Base-by-base conservation (phyloP, 1,140 invertebrate species). In the Diachasmimorpha longicaudata region DNA sequence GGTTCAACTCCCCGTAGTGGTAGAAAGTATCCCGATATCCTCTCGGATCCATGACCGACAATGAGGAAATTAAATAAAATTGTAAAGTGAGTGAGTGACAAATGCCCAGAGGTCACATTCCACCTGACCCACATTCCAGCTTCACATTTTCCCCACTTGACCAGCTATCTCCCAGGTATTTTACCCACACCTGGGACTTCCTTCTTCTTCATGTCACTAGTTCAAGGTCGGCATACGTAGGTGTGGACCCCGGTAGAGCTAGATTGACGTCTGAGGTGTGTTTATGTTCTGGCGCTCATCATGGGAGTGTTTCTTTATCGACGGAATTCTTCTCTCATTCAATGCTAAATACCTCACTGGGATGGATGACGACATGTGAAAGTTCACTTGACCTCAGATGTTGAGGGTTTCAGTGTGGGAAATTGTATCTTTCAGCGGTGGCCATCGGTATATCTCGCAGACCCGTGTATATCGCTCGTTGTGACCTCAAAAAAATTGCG, bases 1-100 rank as follows among this genome's bases (percentile, higher is more conserved):
- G 69, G 78, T 52, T 70, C 74, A 66, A 78, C 79, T 81, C 79
- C 66, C 74, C 67, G 73, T 78, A 25, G 16, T 58, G 37, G 11
- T 68, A 74, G 63, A 74, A 74, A 74, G 58, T 68, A 58, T 21
- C 21, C 21, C 37, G 46, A 74, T 74, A 46, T 39, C 52, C 52
- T 58, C 52, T 31, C 31, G 31, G 31, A 31, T 31, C n/a, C 21
- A 21, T 19, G 31, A 31, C 52, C 52, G n/a, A 16, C 6, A 21
- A 58, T 58, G 52, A 19, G n/a, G 19, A 58, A 58, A 31, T 31
- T 31, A 31, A 31, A 31, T 31, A 21, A 58, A 6, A 21, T 13
- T 58, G 3, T 9, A 16, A 58, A 58, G 19, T 19, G 19, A 10
- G 8, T 58, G 52, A 58, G 19, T 31, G 31, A 31, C 31, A 31